Conservation (phyloP, 1,140 invertebrate species). For the Lordiphosa mommai region DNA sequence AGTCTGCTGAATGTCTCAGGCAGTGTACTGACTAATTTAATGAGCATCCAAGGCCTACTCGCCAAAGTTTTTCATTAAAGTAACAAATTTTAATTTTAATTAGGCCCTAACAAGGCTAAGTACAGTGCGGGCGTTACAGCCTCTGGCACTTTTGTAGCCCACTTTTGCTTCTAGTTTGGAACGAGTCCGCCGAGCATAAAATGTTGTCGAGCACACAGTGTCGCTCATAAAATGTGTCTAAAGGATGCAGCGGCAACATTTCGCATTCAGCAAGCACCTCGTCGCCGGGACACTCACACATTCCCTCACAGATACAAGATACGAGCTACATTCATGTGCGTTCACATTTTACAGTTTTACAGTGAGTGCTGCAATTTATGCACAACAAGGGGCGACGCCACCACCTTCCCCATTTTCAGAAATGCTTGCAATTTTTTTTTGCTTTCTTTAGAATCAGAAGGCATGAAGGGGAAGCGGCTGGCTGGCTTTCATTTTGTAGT, state of each 20-base stretch:
- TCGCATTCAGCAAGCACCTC: constrained; percentile 58
- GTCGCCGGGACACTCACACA: constrained; percentile 35
- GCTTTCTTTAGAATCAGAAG: neutral
- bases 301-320: neutral
- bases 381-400: constrained; percentile 35
- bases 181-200: constrained; percentile 33
- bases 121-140: constrained; percentile 2
- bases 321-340: constrained; percentile 33
- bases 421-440: constrained; percentile 3
- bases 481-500: constrained; percentile 49
- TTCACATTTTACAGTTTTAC: constrained; percentile 65
- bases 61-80: constrained; percentile 68
- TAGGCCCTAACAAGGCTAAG: constrained; percentile 63
- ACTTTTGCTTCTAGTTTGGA: constrained; percentile 7
- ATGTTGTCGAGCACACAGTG: constrained; percentile 62
- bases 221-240: constrained; percentile 62
- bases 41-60: constrained; percentile 38
- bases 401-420: neutral
- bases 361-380: constrained; percentile 71
- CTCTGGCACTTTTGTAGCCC: neutral
- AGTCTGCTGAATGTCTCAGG: neutral
- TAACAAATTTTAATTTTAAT: constrained; percentile 73
- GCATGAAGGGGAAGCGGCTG: neutral
- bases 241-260: constrained; percentile 42
- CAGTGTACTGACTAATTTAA: constrained; percentile 41